Evolutionary conservation across 2,888 invertebrate species (phyloP).

Genomic region (Netelia melanura): DNA sequence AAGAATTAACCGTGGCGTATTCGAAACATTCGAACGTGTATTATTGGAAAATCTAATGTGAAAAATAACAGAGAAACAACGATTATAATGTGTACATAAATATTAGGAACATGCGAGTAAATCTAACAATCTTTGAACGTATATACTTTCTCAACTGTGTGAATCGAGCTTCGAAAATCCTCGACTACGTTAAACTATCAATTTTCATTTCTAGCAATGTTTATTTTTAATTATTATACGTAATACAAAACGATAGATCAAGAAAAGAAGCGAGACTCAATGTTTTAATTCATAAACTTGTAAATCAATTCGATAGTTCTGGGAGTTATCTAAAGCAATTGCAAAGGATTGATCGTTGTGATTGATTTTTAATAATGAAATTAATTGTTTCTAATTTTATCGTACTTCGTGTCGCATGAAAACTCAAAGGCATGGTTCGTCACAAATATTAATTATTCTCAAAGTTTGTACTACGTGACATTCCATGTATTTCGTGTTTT

Average conservation of each 20-base stretch:
- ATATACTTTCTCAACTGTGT: not conserved
- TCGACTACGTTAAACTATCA: not conserved
- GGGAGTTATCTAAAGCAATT: not conserved
- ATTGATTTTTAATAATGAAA: not conserved
- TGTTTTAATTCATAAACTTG: not conserved
- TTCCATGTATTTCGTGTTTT: not conserved
- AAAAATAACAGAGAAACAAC: not conserved
- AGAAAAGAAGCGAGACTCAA: not conserved
- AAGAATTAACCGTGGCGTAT: not conserved
- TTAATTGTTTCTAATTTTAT: not conserved
- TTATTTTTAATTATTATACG: not conserved
- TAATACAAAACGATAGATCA: not conserved
- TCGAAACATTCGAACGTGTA: not conserved
- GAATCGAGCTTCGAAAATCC: not conserved
- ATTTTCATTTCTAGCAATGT: not conserved
- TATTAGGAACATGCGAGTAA: not conserved
- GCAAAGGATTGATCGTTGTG: too few relatives aligned
- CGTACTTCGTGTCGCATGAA: conserved; percentile 3
- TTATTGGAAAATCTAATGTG: not conserved
- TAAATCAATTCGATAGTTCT: not conserved
- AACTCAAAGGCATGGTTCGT: not conserved
- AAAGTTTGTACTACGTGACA: too few relatives aligned
- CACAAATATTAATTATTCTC: not conserved
- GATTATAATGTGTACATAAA: conserved; percentile 6
- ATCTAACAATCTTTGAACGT: not conserved